Conservation (phyloP, 2,888 invertebrate genomes). For the Luffia ferchaultella region DNA sequence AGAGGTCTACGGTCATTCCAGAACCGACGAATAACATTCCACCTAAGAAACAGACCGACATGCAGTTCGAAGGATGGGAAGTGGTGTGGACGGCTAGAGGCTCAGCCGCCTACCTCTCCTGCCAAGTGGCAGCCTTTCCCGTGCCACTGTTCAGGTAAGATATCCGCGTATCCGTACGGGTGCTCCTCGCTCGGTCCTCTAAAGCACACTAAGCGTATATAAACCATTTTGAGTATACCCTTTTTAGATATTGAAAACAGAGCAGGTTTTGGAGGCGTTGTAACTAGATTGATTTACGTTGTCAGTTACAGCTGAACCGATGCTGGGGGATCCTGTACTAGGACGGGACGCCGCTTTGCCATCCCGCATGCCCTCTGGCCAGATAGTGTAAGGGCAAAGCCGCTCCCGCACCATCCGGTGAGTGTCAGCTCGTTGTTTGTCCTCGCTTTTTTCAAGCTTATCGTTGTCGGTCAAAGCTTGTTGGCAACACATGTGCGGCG, state of each 20-base stretch:
- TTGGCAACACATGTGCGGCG: not conserved
- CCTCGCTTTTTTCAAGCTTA: not conserved
- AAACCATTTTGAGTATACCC: no score
- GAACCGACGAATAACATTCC: conserved; percentile 74
- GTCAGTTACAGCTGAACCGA: not conserved
- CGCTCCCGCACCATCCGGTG: not conserved
- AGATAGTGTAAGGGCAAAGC: not conserved
- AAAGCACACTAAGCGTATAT: no score
- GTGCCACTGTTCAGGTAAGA: conserved; percentile 78
- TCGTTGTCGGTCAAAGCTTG: not conserved
- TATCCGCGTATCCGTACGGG: conserved; percentile 5
- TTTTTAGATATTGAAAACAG: not conserved
- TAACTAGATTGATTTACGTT: not conserved
- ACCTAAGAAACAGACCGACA: conserved; percentile 65
- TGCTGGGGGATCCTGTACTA: not conserved
- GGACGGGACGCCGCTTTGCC: not conserved
- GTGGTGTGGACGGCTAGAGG: conserved; percentile 22
- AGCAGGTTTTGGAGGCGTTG: not conserved
- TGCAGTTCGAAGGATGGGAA: conserved; percentile 61
- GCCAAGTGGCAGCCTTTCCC: conserved; percentile 79
- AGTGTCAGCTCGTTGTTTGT: not conserved
- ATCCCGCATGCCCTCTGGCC: not conserved
- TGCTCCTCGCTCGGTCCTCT: no score
- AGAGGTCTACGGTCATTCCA: conserved; percentile 28
- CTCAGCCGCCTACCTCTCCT: conserved; percentile 62